These are phyloP conservation scores for Festucalex cinctus DNA, from an alignment of 2,113 vertebrate species.

Conservation along the genomic window DNA sequence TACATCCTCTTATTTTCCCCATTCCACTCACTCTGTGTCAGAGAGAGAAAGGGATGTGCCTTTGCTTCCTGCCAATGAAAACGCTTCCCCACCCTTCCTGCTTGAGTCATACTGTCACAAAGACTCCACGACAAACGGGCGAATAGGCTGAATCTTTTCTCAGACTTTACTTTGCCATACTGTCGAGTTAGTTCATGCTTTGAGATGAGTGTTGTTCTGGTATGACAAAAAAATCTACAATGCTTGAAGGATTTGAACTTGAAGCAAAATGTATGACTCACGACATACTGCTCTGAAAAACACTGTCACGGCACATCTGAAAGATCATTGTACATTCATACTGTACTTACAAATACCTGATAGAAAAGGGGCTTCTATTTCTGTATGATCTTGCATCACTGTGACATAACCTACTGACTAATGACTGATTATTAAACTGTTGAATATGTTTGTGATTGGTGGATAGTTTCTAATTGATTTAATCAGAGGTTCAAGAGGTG, in stretches of 20 bases:
- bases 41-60: constrained; percentile 63
- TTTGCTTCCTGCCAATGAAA: constrained; percentile 70
- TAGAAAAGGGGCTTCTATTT: not conserved
- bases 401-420: too few relatives aligned
- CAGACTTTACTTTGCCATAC: constrained; percentile 8
- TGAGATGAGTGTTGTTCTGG: not conserved
- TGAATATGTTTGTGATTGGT: too few relatives aligned
- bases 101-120: constrained; percentile 64
- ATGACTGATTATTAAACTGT: too few relatives aligned
- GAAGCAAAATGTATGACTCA: not conserved
- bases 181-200: not conserved
- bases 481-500: too few relatives aligned
- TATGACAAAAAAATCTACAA: not conserved
- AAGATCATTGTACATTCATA: too few relatives aligned
- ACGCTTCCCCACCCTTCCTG: constrained; percentile 67
- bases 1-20: constrained; percentile 52
- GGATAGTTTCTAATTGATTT: too few relatives aligned
- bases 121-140: constrained; percentile 34
- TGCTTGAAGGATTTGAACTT: not conserved
- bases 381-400: too few relatives aligned
- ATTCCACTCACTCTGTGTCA: constrained; percentile 40
- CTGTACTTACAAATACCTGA: too few relatives aligned
- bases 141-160: constrained; percentile 13
- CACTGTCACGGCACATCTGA: too few relatives aligned
- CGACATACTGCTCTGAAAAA: too few relatives aligned